Conservation (phyloP, 2,888 invertebrate species). For the Caenorhabditis sp. region DNA sequence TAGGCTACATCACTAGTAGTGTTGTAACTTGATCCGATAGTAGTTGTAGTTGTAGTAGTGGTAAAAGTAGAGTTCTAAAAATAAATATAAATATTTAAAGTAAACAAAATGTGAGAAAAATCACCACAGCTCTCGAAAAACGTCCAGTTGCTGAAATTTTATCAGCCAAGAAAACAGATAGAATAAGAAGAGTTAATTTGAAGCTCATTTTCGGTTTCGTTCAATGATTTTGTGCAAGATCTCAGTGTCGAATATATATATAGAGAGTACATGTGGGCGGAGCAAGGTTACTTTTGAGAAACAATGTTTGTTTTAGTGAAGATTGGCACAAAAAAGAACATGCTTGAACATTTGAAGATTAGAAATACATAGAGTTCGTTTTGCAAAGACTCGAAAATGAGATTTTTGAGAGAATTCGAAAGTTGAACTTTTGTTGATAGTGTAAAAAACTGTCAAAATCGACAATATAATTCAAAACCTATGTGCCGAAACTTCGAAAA, state of each 20-base stretch:
- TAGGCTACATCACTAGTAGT: constrained; percentile 9
- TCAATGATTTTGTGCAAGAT: constrained; percentile 2
- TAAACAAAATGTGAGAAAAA: neutral
- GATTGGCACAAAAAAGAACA: too few species aligned
- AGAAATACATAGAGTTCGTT: too few species aligned
- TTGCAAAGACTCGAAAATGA: too few species aligned
- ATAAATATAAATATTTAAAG: neutral
- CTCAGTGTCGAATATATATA: constrained; percentile 14
- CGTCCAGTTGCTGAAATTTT: constrained; percentile 18
- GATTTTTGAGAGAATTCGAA: too few species aligned
- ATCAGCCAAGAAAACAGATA: constrained; percentile 4
- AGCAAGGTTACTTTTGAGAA: constrained; percentile 19
- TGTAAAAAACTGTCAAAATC: too few species aligned
- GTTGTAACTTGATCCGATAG: constrained; percentile 20
- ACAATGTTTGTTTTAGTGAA: neutral
- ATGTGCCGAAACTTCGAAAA: too few species aligned
- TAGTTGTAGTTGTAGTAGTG: too few species aligned
- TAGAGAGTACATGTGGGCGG: constrained; percentile 18
- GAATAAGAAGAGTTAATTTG: constrained; percentile 15
- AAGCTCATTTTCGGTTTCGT: constrained; percentile 14
- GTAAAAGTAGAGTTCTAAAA: neutral
- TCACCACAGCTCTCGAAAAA: constrained; percentile 2
- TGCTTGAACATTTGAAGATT: too few species aligned
- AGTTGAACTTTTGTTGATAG: too few species aligned
- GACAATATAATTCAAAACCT: too few species aligned